Conservation (phyloP, 2,113 vertebrate genomes). For the Pollimyrus isidori region DNA sequence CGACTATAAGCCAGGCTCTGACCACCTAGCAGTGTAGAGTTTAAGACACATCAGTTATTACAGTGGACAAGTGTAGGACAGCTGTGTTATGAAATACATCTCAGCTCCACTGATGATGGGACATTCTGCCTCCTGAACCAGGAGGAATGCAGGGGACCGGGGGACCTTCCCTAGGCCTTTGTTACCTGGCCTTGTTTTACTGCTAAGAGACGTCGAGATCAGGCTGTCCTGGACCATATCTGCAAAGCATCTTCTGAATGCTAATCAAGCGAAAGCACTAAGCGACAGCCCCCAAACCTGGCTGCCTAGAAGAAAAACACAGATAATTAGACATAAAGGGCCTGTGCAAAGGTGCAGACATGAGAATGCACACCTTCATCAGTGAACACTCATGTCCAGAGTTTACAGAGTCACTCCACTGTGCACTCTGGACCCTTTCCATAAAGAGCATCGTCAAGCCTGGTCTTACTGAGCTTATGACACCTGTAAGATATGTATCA, state of each 20-base stretch:
- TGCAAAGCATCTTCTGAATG: neutral
- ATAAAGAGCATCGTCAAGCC: neutral
- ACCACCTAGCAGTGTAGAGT: neutral
- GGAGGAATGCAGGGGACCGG: neutral
- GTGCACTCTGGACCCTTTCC: neutral
- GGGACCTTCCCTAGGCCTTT: neutral
- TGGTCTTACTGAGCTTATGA: neutral
- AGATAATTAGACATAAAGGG: neutral
- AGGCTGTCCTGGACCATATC: neutral
- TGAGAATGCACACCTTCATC: neutral
- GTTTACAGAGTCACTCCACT: neutral
- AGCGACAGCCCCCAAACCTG: neutral
- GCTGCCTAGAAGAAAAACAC: neutral
- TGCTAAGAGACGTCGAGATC: neutral
- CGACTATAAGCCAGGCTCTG: neutral
- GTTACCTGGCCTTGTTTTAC: neutral
- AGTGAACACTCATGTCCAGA: neutral
- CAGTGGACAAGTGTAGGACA: neutral
- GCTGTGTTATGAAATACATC: neutral
- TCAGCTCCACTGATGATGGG: neutral
- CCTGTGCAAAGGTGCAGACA: neutral
- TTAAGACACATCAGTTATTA: neutral
- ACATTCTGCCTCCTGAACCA: neutral
- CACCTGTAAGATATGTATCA: neutral
- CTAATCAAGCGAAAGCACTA: slow-evolving; percentile 12